These are phyloP conservation scores for Coilia nasus DNA, from an alignment of 2,797 vertebrate species.

Conservation along the genomic window DNA sequence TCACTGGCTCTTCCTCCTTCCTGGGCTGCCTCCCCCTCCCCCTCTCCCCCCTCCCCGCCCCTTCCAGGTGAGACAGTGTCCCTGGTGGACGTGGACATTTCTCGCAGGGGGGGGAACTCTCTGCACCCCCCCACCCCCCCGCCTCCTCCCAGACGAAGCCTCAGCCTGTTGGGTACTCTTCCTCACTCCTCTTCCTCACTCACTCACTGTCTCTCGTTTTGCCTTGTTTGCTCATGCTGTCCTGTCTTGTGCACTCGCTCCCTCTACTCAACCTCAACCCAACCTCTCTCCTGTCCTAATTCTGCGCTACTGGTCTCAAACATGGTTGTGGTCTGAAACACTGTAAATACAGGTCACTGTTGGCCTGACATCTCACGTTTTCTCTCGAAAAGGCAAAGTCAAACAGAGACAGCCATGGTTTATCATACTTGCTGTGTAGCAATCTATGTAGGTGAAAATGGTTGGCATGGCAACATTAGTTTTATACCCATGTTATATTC, in stretches of 20 bases:
- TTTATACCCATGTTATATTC: background rate
- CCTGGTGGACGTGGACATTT: constrained; percentile 81
- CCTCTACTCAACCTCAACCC: too few relatives aligned
- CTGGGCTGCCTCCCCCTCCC: background rate
- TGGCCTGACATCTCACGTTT: background rate
- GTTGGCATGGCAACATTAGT: background rate
- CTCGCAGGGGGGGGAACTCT: constrained; percentile 73
- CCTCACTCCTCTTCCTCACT: background rate
- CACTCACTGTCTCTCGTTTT: background rate
- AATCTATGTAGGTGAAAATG: background rate
- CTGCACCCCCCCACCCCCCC: constrained; percentile 78
- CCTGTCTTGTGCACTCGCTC: too few relatives aligned
- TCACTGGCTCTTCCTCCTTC: background rate
- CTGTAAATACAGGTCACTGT: background rate
- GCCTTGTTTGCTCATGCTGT: too few relatives aligned
- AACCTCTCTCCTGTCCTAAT: too few relatives aligned
- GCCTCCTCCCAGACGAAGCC: constrained; percentile 78
- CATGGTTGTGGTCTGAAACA: background rate
- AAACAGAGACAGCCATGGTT: background rate
- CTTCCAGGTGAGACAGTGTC: constrained; percentile 76
- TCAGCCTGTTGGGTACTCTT: constrained; percentile 79
- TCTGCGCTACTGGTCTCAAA: too few relatives aligned
- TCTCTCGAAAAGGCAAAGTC: background rate
- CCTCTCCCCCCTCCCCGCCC: background rate
- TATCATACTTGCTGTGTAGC: background rate